Conservation (phyloP, 2,888 invertebrate species). For the Netelia melanura region DNA sequence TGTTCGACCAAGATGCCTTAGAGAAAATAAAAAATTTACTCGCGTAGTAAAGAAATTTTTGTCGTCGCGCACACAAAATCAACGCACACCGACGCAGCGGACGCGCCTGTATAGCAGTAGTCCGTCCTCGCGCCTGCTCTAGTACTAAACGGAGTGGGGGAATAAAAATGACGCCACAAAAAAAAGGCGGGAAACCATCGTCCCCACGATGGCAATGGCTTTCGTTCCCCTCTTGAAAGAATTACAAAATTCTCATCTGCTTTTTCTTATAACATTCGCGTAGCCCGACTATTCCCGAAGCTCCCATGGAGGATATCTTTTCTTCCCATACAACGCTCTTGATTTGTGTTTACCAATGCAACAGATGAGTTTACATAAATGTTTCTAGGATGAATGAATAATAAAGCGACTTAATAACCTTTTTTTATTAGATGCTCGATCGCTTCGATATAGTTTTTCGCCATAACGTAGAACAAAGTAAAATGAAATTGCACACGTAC, state of each 20-base stretch:
- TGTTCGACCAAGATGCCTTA: not conserved
- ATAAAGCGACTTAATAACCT: not conserved
- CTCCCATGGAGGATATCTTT: no score
- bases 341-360: no score
- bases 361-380: not conserved
- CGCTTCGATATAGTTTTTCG: conserved; percentile 18
- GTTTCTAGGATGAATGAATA: not conserved
- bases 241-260: not conserved
- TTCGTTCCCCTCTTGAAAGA: not conserved
- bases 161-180: conserved; percentile 69
- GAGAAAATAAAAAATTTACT: conserved; percentile 36
- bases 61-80: conserved; percentile 35
- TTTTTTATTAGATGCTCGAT: conserved; percentile 41
- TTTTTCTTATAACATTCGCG: not conserved
- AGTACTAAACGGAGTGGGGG: conserved; percentile 50
- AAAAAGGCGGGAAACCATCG: conserved; percentile 72
- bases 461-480: conserved; percentile 20
- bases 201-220: not conserved
- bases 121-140: conserved; percentile 31
- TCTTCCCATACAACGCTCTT: no score
- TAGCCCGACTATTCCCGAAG: not conserved
- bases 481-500: conserved; percentile 32
- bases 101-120: conserved; percentile 38
- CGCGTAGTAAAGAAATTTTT: conserved; percentile 60
- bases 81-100: conserved; percentile 43